Evolutionary conservation across 1,140 invertebrate genomes (phyloP), one percentile per base, ranked within the genome.

Genomic region (Drosophila bifasciata): DNA sequence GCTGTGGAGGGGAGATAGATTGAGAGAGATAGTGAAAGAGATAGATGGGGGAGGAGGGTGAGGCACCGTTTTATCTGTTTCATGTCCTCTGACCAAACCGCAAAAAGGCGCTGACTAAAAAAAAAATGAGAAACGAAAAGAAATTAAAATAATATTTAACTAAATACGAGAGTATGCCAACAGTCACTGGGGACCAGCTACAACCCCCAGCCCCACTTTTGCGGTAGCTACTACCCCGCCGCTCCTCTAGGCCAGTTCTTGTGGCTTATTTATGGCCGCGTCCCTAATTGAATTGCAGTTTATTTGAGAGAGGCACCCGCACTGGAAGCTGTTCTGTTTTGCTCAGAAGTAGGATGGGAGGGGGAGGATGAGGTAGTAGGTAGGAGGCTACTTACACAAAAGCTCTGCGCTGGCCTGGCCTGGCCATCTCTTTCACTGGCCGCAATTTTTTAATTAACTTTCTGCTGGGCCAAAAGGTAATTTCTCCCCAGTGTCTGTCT

Each of bases 381-480:
- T 4, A 4, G 28, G 51, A 21, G 62, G 78, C 78, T 88, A 81
- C 81, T 85, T 85, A 76, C 49, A 80, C 81, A 86, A 86, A 88
- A 81, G 80, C 67, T 17, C n/a, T 70, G 55, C 8, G 43, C 57
- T n/a, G n/a, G 51, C 40, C 8, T 70, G 55, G 11, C 48, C 57
- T n/a, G n/a, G 51, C 40, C 8, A 3, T 8, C 21, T 2, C 45
- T 48, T 7, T 21, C 17, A 11, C 58, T 60, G 72, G 74, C 81
- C 81, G 88, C 80, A 85, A 81, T 86, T 86, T 86, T 86, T 86
- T 86, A 86, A 86, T 86, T 86, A 86, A 86, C 81, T 86, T 88
- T 86, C 64, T 50, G 41, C 46, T 61, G 40, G 64, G 59, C 44
- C 61, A 46, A 76, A 72, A 84, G 80, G 76, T 85, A 58, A 79